These are phyloP conservation scores for Phacellophora camtschatica DNA, from an alignment of 30 jellyfish, hydroid and myxozoan genomes.

Conservation along the genomic window DNA sequence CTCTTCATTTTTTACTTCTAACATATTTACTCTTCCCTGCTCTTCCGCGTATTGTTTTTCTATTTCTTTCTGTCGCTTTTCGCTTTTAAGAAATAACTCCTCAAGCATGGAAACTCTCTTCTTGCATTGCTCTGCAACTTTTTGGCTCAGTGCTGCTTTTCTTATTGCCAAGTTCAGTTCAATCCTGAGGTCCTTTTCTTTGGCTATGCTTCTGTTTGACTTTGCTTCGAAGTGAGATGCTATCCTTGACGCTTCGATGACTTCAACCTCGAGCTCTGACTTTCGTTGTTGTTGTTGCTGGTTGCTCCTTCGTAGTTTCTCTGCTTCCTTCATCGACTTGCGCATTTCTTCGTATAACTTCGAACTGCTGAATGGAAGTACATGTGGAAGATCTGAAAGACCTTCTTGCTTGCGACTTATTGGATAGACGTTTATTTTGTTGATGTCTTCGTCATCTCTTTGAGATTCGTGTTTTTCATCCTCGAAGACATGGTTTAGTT, in stretches of 20 bases:
- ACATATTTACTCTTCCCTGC: background rate
- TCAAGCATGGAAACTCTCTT: conserved; percentile 29
- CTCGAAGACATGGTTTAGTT: background rate
- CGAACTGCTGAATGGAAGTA: conserved; percentile 26
- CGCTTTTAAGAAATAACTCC: conserved; percentile 45
- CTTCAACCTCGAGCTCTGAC: conserved; percentile 42
- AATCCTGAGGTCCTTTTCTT: conserved; percentile 35
- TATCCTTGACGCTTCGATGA: conserved; percentile 46
- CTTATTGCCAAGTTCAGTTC: conserved; percentile 34
- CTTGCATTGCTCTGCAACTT: conserved; percentile 14
- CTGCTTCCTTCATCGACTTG: conserved; percentile 30
- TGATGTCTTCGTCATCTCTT: background rate
- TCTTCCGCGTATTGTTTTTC: conserved; percentile 2
- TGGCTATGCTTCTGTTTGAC: conserved; percentile 2
- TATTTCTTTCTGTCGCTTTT: conserved; percentile 7
- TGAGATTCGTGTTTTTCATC: background rate
- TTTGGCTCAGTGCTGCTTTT: conserved; percentile 6
- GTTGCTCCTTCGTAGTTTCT: conserved; percentile 13
- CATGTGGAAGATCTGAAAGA: background rate
- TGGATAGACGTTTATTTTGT: background rate
- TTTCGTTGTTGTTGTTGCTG: conserved; percentile 30
- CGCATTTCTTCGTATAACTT: conserved; percentile 46
- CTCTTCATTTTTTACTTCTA: background rate
- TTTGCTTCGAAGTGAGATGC: conserved; percentile 55
- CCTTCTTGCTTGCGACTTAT: background rate